A percentile compares a stretch with the other conserved stretches of the same genome.
Evolutionary conservation across 2,113 vertebrate species (phyloP).

Genomic region (Coturnix japonica): DNA sequence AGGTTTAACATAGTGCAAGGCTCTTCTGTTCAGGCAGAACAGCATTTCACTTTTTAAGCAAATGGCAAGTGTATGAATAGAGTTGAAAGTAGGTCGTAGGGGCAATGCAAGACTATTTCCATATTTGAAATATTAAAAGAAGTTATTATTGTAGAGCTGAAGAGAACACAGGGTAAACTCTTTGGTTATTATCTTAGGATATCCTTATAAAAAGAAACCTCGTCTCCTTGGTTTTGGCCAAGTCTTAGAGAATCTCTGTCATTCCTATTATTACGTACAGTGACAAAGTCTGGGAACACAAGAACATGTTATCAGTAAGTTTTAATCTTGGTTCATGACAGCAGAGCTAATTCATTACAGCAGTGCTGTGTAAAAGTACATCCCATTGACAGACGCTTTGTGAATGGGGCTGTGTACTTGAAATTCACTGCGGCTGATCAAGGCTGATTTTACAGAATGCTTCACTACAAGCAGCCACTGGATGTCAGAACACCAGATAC

Average conservation of each 20-base stretch:
- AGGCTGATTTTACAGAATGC: not conserved
- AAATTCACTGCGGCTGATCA: not conserved
- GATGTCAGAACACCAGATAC: not conserved
- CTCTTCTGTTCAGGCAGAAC: not conserved
- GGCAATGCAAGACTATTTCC: not conserved
- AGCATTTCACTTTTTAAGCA: not conserved
- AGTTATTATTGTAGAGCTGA: conserved; percentile 5
- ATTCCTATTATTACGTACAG: not conserved
- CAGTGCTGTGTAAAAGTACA: not conserved
- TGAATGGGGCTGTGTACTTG: not conserved
- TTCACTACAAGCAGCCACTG: not conserved
- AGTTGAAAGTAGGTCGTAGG: conserved; percentile 1
- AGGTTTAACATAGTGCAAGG: not conserved
- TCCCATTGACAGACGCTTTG: not conserved
- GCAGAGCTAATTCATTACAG: conserved; percentile 10
- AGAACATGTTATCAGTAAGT: not conserved
- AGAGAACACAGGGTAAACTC: not conserved
- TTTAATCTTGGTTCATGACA: not conserved
- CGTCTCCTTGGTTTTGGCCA: not conserved
- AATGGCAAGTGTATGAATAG: not conserved
- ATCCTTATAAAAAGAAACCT: not conserved
- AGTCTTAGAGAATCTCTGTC: not conserved
- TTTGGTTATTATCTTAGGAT: not conserved
- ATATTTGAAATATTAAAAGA: conserved; percentile 5
- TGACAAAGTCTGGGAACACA: not conserved